Base-by-base conservation (phyloP, 2,888 invertebrate genomes). In the Callinectes sapidus region DNA sequence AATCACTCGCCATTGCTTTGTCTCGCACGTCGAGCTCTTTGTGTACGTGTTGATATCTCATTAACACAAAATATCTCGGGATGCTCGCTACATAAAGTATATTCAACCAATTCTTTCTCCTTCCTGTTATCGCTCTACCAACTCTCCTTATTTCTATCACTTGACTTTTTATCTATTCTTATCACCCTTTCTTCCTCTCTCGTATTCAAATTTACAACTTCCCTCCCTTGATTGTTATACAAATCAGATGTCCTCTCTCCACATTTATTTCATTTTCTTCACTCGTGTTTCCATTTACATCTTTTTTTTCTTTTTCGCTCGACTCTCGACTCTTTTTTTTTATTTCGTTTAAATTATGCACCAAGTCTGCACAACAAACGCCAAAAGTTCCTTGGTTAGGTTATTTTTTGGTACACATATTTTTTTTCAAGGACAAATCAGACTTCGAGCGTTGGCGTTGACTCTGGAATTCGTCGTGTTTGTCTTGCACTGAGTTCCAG, bases 381-480 rank as follows among this genome's bases (percentile, higher is more conserved):
- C 32, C 35, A 81, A 81, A 81, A 81, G 35, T 81, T 81, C 81
- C 71, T 35, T 32, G 14, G 35, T 81, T 35, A 14, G 14, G 3
- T 81, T 81, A 32, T 81, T 81, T 32, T 81, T 81, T 81, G 2
- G 18, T n/a, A 23, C 23, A 66, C 6, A n/a, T n/a, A 23, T 77
- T 77, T 77, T 81, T 35, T 81, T 81, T 81, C 81, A 35, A 32
- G 81, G 81, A 14, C 81, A 81, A 81, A 35, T 81, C 81, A 81
- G 35, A 32, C 35, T 35, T 81, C 1, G 81, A 81, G 35, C 35
- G 35, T 81, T 35, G 13, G 81, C 14, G 81, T 81, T 81, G 81
- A 81, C 81, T 81, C 81, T 81, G 81, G 81, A 32, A 81, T 81
- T 81, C 81, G 81, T 81, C 81, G 81, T 81, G 81, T 81, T 81